phyloP scores from a whole-genome alignment of 2,888 invertebrate species.

The Polydrusus cervinus region DNA sequence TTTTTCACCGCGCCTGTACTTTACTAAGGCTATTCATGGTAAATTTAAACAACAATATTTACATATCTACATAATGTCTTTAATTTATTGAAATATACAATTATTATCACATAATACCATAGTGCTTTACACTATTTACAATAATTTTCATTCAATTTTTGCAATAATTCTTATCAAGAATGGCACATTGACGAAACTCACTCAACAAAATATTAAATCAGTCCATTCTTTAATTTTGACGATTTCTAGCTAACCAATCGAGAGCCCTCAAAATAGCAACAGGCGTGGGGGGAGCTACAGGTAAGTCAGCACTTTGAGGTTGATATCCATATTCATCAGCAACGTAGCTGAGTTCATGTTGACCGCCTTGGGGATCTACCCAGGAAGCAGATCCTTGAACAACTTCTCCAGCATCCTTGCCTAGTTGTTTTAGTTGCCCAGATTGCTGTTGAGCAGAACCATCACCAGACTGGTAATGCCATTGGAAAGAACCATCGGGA shows the following conservation, averaged over 20 bases:
- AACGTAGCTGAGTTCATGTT: constrained; percentile 71
- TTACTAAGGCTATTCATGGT: no score
- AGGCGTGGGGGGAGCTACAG: constrained; percentile 67
- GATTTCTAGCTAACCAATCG: constrained; percentile 70
- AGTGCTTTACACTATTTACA: no score
- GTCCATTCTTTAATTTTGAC: constrained; percentile 58
- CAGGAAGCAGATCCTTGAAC: constrained; percentile 64
- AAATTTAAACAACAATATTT: no score
- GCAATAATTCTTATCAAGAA: not conserved
- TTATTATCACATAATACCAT: no score
- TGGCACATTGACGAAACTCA: constrained; percentile 42
- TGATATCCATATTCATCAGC: constrained; percentile 76
- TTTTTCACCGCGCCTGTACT: no score
- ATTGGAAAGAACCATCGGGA: constrained; percentile 48
- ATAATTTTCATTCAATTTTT: no score
- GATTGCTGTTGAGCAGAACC: constrained; percentile 75
- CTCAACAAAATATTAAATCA: no score
- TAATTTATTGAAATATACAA: no score
- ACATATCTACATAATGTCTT: no score
- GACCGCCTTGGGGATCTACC: constrained; percentile 72
- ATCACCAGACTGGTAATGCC: constrained; percentile 76
- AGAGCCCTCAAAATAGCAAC: constrained; percentile 72
- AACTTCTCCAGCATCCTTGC: constrained; percentile 19
- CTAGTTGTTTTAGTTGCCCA: constrained; percentile 39
- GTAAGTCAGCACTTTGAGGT: constrained; percentile 71